These are phyloP conservation scores for Hemicordylus capensis DNA, from an alignment of 2,113 vertebrate genomes.

Conservation along the genomic window DNA sequence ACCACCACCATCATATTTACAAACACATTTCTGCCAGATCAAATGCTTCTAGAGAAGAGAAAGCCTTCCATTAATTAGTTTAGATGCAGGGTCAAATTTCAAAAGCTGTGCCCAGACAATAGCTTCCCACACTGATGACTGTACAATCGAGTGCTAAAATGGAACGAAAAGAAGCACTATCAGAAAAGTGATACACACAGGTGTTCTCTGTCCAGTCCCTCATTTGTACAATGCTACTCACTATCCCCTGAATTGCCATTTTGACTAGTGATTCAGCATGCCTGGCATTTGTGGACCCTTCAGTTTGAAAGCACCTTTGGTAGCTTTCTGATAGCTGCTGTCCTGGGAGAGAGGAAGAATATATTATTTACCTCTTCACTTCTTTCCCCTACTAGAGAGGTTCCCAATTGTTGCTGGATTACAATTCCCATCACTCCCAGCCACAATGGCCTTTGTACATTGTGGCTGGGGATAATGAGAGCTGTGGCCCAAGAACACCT, in stretches of 20 bases:
- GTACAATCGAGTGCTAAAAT: neutral
- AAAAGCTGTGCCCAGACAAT: neutral
- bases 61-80: neutral
- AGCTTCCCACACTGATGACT: neutral
- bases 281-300: neutral
- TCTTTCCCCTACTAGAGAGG: neutral
- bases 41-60: neutral
- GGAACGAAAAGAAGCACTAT: neutral
- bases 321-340: neutral
- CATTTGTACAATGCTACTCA: neutral
- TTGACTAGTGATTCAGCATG: neutral
- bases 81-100: neutral
- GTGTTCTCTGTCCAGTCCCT: neutral
- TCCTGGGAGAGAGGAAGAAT: neutral
- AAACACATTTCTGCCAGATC: slow-evolving; percentile 19
- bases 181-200: neutral
- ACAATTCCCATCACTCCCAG: too few species aligned
- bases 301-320: neutral
- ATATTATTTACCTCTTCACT: neutral
- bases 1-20: slow-evolving; percentile 31
- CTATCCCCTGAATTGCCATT: neutral
- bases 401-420: too few species aligned
- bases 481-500: too few species aligned
- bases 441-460: too few species aligned
- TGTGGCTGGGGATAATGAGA: too few species aligned